Evolutionary conservation across 2,888 invertebrate species (phyloP), one percentile per base, ranked within the genome.

Genomic region (Cephonodes hylas): DNA sequence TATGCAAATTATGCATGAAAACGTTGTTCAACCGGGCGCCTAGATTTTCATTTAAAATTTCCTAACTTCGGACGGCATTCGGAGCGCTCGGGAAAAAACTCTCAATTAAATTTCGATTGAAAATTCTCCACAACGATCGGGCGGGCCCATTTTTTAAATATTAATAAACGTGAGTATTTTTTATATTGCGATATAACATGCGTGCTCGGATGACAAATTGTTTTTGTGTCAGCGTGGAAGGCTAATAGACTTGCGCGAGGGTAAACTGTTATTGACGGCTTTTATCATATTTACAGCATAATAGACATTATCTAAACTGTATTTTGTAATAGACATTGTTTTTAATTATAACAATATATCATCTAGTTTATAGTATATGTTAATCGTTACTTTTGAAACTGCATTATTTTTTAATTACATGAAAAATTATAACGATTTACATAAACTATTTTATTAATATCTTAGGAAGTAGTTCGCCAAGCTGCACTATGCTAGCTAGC

Each of bases 1-100:
- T 53, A 53, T 53, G 53, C 53, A 53, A 53, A 53, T 53, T 53
- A 53, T 53, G 53, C 53, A 53, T 31, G 53, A 53, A 53, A 53
- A 53, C 31, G 53, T 53, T 53, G 53, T 53, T 53, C 31, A 53
- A 31, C 53, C 53, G 53, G 15, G 53, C 53, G 53, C 31, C 31
- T 53, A 53, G 53, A 53, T 53, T 53, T 53, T 53, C 53, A 53
- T 53, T 53, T 53, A 53, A 53, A 53, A 31, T 53, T 53, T 53
- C 31, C 31, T 31, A 53, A 53, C 53, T 53, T 53, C 18, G 53
- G 31, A 10, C 31, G 53, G 53, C 10, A 53, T 53, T 31, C 53
- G 53, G 53, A 18, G 27, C 31, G 53, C 53, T 53, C 31, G 18
- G 31, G 10, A 53, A 25, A 53, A 53, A 53, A 27, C 27, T 31